Evolutionary conservation across 2,888 invertebrate genomes (phyloP).

Genomic region (Leucoptera coffeella): DNA sequence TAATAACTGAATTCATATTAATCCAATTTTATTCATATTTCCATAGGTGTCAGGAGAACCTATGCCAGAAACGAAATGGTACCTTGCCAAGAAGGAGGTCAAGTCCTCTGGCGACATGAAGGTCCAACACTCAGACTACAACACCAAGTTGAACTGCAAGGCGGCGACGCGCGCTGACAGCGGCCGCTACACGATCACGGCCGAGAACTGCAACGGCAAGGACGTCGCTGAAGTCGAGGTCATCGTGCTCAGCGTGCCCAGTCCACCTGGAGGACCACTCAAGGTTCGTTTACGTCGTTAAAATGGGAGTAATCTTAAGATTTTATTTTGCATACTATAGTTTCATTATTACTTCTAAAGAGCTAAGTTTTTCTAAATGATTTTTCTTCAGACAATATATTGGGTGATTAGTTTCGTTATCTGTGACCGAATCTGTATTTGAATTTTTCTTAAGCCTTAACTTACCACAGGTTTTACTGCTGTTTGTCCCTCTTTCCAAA

Average conservation of each 20-base stretch:
- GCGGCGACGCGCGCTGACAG: constrained; percentile 81
- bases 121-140: constrained; percentile 77
- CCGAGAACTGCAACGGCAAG: constrained; percentile 90
- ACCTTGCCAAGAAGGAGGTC: constrained; percentile 73
- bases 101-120: constrained; percentile 69
- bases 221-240: constrained; percentile 93
- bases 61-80: constrained; percentile 90
- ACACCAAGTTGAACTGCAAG: constrained; percentile 74
- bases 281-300: too few relatives aligned
- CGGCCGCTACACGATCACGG: constrained; percentile 84
- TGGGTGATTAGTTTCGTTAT: too few relatives aligned
- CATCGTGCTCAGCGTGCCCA: constrained; percentile 80
- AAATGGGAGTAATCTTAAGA: too few relatives aligned
- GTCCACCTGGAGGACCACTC: constrained; percentile 86
- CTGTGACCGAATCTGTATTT: too few relatives aligned
- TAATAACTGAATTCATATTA: too few relatives aligned
- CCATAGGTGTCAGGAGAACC: constrained; percentile 75
- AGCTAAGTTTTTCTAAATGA: too few relatives aligned
- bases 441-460: too few relatives aligned
- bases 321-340: too few relatives aligned
- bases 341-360: too few relatives aligned
- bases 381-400: too few relatives aligned
- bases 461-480: too few relatives aligned
- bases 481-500: background rate
- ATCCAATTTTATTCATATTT: background rate